Evolutionary conservation across 2,888 invertebrate genomes (phyloP).

Genomic region (Kuschelorhynchus macadamiae): DNA sequence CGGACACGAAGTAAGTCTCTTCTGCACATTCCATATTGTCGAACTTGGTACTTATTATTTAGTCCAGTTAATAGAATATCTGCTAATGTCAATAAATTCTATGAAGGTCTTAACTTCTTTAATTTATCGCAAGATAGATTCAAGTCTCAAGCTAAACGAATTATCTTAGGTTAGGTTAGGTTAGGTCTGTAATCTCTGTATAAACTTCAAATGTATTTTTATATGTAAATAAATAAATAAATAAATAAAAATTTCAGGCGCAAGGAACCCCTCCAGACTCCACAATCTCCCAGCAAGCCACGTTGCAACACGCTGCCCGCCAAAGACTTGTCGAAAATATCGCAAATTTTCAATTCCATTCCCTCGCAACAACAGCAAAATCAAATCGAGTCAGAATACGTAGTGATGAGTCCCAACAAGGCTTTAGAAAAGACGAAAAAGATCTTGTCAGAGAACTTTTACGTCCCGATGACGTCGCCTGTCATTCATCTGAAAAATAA

Average conservation of each 20-base stretch:
- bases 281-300: conserved; percentile 55
- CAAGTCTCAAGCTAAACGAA: too few species aligned
- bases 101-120: too few species aligned
- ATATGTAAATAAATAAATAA: too few species aligned
- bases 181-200: too few species aligned
- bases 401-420: conserved; percentile 64
- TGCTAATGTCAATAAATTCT: too few species aligned
- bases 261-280: not conserved
- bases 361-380: conserved; percentile 11
- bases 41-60: too few species aligned
- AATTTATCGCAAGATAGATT: too few species aligned
- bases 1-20: too few species aligned
- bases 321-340: conserved; percentile 64
- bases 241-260: conserved; percentile 33
- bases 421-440: conserved; percentile 53
- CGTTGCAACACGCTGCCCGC: conserved; percentile 65
- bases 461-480: conserved; percentile 64
- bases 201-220: too few species aligned
- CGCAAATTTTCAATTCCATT: conserved; percentile 60
- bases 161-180: too few species aligned
- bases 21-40: too few species aligned
- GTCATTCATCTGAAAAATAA: conserved; percentile 59
- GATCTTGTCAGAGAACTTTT: conserved; percentile 58
- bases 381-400: conserved; percentile 63
- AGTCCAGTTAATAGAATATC: too few species aligned